phyloP scores from a whole-genome alignment of 1,140 invertebrate genomes.

The Trichogramma pretiosum region DNA sequence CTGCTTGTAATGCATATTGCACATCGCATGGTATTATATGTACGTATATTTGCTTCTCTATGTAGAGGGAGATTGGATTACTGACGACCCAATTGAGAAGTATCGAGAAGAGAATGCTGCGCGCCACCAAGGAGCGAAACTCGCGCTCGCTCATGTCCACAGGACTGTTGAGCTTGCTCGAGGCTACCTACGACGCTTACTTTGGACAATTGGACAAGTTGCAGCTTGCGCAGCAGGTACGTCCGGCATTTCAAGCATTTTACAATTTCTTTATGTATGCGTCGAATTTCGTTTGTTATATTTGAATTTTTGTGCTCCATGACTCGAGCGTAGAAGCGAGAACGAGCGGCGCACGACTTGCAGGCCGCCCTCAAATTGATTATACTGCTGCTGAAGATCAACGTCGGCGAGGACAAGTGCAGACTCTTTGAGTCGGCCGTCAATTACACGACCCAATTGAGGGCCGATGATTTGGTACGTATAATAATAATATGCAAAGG shows the following conservation, averaged over 20 bases:
- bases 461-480: conserved; percentile 32
- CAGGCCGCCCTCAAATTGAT: conserved; percentile 25
- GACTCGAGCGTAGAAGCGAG: conserved; percentile 24
- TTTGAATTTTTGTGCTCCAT: background rate
- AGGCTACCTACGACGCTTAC: conserved; percentile 28
- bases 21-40: too few relatives aligned
- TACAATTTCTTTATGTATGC: too few relatives aligned
- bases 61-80: conserved; percentile 30
- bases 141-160: conserved; percentile 25
- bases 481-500: too few relatives aligned
- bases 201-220: conserved; percentile 27
- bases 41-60: too few relatives aligned
- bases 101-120: conserved; percentile 32
- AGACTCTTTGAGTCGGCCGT: conserved; percentile 30
- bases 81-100: conserved; percentile 34
- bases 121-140: conserved; percentile 29
- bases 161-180: conserved; percentile 29
- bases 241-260: background rate
- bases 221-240: conserved; percentile 28
- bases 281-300: background rate
- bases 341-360: conserved; percentile 24
- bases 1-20: too few relatives aligned
- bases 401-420: conserved; percentile 30
- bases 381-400: conserved; percentile 25
- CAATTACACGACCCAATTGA: conserved; percentile 27